Percentiles rank a stretch among this genome's conserved stretches.
Evolutionary conservation across 92 coral and sea anemone species (phyloP).

Genomic region (Porites lobata): DNA sequence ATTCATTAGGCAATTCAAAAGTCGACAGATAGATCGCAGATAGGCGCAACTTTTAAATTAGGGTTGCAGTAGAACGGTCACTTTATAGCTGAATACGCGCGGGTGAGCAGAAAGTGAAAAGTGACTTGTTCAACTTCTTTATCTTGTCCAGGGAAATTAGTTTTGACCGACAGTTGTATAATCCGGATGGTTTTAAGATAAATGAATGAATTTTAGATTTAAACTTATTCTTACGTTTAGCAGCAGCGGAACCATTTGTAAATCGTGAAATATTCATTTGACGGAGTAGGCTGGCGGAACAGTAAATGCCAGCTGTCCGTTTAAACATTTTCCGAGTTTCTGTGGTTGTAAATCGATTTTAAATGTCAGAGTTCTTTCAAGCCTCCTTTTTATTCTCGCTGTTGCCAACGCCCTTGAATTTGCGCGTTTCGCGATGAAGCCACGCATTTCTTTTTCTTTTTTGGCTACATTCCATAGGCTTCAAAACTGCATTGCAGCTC

Average conservation of each 20-base stretch:
- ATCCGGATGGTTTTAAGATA: conserved; percentile 1
- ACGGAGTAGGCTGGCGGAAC: conserved; percentile 1
- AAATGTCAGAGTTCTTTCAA: background rate
- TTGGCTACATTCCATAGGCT: too few species aligned
- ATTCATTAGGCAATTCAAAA: background rate
- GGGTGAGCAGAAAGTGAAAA: background rate
- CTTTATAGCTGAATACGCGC: background rate
- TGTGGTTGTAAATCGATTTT: background rate
- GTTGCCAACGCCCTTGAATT: background rate
- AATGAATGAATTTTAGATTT: background rate
- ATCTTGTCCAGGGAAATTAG: background rate
- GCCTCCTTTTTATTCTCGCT: background rate
- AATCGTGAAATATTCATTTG: conserved; percentile 10
- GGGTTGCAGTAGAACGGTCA: background rate
- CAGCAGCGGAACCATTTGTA: conserved; percentile 3
- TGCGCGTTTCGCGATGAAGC: background rate
- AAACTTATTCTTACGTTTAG: too few species aligned
- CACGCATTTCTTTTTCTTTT: background rate
- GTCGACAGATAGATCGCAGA: too few species aligned
- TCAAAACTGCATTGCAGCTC: too few species aligned
- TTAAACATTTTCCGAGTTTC: conserved; percentile 8
- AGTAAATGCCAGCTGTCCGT: conserved; percentile 37
- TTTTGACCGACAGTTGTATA: background rate
- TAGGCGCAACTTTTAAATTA: background rate
- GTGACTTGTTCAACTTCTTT: background rate